Conservation (phyloP, 2,113 vertebrate species). For the Bettongia penicillata region DNA sequence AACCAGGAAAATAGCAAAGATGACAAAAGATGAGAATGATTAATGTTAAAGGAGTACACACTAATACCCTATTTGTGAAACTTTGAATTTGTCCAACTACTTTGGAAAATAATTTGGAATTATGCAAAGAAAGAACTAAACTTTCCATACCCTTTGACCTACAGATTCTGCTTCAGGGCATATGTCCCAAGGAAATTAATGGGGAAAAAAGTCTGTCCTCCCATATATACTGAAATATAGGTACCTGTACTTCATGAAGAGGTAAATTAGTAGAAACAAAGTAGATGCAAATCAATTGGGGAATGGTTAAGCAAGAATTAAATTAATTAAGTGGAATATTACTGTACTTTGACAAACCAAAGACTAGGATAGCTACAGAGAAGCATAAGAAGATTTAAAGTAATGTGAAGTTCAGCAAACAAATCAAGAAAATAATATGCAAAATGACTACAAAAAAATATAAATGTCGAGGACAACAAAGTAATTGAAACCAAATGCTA, state of each 20-base stretch:
- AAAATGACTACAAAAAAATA: neutral
- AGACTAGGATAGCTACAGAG: neutral
- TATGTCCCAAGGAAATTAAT: neutral
- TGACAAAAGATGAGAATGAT: neutral
- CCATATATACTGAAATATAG: neutral
- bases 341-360: neutral
- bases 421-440: neutral
- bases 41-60: neutral
- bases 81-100: neutral
- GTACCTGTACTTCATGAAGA: neutral
- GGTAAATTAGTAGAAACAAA: neutral
- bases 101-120: neutral
- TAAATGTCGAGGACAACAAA: neutral
- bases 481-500: neutral
- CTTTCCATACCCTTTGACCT: neutral
- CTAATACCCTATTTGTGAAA: neutral
- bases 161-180: neutral
- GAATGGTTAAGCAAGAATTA: neutral
- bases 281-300: neutral
- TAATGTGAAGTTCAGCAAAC: neutral
- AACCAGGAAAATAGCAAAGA: neutral
- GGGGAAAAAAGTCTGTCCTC: neutral
- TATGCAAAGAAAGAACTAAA: neutral
- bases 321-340: neutral
- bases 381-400: neutral